Evolutionary conservation across 2,113 vertebrate genomes (phyloP), one percentile per base, ranked within the genome.

Genomic region (Coturnix japonica): DNA sequence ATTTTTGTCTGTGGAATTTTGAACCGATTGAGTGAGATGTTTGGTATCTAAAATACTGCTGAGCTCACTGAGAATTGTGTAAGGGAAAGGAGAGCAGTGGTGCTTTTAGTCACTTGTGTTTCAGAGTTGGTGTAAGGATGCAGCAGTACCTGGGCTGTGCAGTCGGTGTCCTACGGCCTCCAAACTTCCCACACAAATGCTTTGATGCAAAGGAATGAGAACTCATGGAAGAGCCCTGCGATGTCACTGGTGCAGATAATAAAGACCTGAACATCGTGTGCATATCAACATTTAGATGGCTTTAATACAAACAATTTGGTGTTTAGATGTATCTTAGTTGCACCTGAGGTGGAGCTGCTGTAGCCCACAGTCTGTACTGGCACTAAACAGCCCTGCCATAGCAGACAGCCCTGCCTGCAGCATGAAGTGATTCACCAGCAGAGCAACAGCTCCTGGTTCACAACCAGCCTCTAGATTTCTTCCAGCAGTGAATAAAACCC

Each of bases 401-500:
- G 44, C 63, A 76, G 59, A 85, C 81, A 87, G 59, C 67, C 41
- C 49, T 19, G 33, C 41, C 86, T 65, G 37, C 37, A 89, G 53
- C 41, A 2, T 1, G 22, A 28, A 7, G 78, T 41, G 59, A 15
- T 51, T 74, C 81, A 83, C 76, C 76, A 60, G 30, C 61, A 76
- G 64, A 82, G 53, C 25, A 63, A 43, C 21, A 73, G 89, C 75
- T 95, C 91, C 15, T 87, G 25, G 87, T 86, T 87, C 80, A 80
- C 72, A 81, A 92, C 54, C 61, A 20, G 13, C 54, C 49, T 64
- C 57, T 90, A 44, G 81, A n/a, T 13, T 84, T 92, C 96, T 72
- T 64, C 60, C 81, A 95, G 76, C 85, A 91, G 63, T 76, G 85
- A 85, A 88, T 81, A 93, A 94, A 96, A 96, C 82, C 75, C 57